Evolutionary conservation across 1,140 invertebrate genomes (phyloP).

Genomic region (Marisa cornuarietis): DNA sequence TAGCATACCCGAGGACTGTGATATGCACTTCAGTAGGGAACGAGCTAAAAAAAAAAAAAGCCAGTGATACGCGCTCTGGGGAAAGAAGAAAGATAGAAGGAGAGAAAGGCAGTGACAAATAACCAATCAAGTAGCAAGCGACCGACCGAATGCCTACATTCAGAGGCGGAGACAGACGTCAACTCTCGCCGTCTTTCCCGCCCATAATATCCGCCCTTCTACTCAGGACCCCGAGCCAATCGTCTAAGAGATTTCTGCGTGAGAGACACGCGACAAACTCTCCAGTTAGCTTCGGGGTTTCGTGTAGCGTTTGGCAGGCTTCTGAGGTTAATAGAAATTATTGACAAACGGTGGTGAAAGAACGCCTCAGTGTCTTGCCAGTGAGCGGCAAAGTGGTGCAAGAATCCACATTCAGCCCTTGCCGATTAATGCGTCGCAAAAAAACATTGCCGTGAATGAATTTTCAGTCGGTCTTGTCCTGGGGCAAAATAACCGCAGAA

Average conservation of each 20-base stretch:
- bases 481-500: too few relatives aligned
- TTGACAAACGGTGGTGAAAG: slow-evolving; percentile 12
- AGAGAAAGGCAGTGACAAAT: not conserved
- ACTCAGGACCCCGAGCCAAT: slow-evolving; percentile 1
- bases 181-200: not conserved
- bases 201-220: slow-evolving; percentile 6
- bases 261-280: slow-evolving; percentile 3
- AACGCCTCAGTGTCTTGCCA: not conserved
- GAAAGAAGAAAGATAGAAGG: not conserved
- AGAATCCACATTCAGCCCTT: too few relatives aligned
- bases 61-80: not conserved
- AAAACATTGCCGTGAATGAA: too few relatives aligned
- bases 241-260: not conserved
- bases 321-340: slow-evolving; percentile 23
- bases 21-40: not conserved
- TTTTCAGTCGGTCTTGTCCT: too few relatives aligned
- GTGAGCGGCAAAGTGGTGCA: too few relatives aligned
- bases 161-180: slow-evolving; percentile 12
- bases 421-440: too few relatives aligned
- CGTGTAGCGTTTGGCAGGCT: slow-evolving; percentile 11
- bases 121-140: slow-evolving; percentile 10
- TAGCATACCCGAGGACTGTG: too few relatives aligned
- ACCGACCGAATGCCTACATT: not conserved
- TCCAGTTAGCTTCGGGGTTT: slow-evolving; percentile 1
- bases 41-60: not conserved